Evolutionary conservation across 64 coral and sea anemone genomes (phyloP).

Genomic region (Stichodactyla helianthus): DNA sequence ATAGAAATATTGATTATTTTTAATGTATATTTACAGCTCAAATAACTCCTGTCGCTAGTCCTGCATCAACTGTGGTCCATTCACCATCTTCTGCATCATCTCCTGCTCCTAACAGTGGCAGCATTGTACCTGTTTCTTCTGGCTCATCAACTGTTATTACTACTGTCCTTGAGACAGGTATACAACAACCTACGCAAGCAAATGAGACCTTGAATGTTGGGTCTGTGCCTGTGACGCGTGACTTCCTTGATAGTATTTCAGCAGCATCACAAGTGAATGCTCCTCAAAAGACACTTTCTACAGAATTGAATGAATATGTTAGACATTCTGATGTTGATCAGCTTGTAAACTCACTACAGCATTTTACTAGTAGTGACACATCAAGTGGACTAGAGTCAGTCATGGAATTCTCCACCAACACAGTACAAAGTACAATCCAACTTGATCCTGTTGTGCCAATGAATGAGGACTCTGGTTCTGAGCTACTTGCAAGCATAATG

Average conservation of each 20-base stretch:
- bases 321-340: conserved; percentile 8
- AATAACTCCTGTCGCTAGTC: background rate
- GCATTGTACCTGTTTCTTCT: background rate
- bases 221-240: background rate
- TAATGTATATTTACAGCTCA: background rate
- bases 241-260: background rate
- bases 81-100: conserved; percentile 4
- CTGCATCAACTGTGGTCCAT: background rate
- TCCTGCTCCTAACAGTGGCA: background rate
- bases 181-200: background rate
- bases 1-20: background rate
- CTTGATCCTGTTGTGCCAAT: conserved; percentile 23
- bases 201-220: background rate
- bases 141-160: background rate
- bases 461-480: conserved; percentile 15
- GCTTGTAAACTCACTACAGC: conserved; percentile 1
- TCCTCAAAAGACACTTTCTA: background rate
- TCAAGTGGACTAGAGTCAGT: background rate
- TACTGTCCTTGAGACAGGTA: conserved; percentile 23
- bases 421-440: background rate
- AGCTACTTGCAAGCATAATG: conserved; percentile 21
- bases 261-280: background rate
- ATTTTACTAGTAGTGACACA: background rate
- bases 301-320: conserved; percentile 1
- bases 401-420: background rate